phyloP scores from a whole-genome alignment of 2,888 invertebrate genomes.

The Nomada fucata region DNA sequence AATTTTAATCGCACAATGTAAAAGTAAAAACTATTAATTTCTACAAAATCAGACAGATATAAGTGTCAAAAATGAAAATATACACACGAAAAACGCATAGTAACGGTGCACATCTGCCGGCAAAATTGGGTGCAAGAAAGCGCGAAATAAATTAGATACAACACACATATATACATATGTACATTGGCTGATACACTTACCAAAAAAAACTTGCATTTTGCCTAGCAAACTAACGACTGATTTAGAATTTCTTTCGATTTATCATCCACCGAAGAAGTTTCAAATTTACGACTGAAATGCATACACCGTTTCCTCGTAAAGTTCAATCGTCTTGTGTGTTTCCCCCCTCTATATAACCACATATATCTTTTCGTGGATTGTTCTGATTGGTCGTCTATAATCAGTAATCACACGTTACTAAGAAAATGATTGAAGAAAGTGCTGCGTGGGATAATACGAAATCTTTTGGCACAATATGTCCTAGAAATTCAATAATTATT shows the following conservation, averaged over 20 bases:
- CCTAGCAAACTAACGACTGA: slow-evolving; percentile 7
- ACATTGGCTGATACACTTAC: slow-evolving; percentile 51
- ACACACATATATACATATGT: too few species aligned
- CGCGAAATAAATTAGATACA: not conserved
- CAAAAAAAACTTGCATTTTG: slow-evolving; percentile 70
- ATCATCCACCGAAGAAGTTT: slow-evolving; percentile 39
- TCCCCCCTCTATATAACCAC: slow-evolving; percentile 43
- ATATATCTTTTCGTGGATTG: slow-evolving; percentile 78
- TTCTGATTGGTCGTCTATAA: slow-evolving; percentile 79
- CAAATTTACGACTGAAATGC: slow-evolving; percentile 27
- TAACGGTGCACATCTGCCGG: slow-evolving; percentile 44
- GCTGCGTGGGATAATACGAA: not conserved
- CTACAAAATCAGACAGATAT: not conserved
- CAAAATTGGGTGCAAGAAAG: slow-evolving; percentile 9
- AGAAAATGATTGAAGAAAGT: slow-evolving; percentile 36
- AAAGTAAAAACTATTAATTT: slow-evolving; percentile 3
- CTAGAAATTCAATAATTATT: not conserved
- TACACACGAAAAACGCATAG: not conserved
- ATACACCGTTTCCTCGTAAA: slow-evolving; percentile 57
- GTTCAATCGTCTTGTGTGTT: slow-evolving; percentile 41
- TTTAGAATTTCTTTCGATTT: slow-evolving; percentile 16
- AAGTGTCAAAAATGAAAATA: not conserved
- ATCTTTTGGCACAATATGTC: not conserved
- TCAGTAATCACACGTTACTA: slow-evolving; percentile 42
- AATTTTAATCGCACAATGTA: not conserved